Base-by-base conservation (phyloP, 2,888 invertebrate species). In the Horisme vitalbata region DNA sequence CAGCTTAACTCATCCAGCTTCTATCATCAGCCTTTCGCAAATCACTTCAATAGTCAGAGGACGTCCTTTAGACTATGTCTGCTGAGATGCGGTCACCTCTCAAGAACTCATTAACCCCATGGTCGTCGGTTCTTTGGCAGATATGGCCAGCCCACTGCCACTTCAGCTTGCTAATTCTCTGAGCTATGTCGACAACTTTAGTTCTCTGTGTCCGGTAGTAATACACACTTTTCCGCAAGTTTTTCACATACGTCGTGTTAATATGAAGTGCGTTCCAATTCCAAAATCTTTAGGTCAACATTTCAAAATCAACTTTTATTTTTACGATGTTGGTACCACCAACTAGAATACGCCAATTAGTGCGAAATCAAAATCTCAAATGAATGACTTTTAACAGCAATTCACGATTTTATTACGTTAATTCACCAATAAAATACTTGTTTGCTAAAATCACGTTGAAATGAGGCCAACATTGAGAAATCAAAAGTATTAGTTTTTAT, bases 391-490 rank as follows among this genome's bases (percentile, higher is more conserved):
- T 55, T 58, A 47, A 41, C 46, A 52, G 47, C 49, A 55, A 53
- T 47, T 43, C 49, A 47, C 47, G 45, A 47, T 52, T 55, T 55
- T 58, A 57, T 57, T 57, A 44, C 57, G 38, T 37, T 52, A 49
- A 55, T 51, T 55, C 45, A 39, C 34, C 44, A 47, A 53, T 55
- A 58, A 55, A 55, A 55, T 45, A 49, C 58, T 50, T 52, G 55
- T 61, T 63, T 59, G 57, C 51, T 43, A 55, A 45, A 57, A 52
- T 37, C 51, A 51, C 35, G 36, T 45, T 23, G 51, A 37, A 61
- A 51, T 31, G 63, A 62, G 68, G 66, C 55, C 65, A 41, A 21
- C 45, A 46, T 65, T 65, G n/a, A n/a, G n/a, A n/a, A n/a, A 58
- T 56, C 62, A 52, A 66, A 68, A 43, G 38, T 35, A 45, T 39